Base-by-base conservation (phyloP, 1,140 invertebrate species). In the Penaeus vannamei region DNA sequence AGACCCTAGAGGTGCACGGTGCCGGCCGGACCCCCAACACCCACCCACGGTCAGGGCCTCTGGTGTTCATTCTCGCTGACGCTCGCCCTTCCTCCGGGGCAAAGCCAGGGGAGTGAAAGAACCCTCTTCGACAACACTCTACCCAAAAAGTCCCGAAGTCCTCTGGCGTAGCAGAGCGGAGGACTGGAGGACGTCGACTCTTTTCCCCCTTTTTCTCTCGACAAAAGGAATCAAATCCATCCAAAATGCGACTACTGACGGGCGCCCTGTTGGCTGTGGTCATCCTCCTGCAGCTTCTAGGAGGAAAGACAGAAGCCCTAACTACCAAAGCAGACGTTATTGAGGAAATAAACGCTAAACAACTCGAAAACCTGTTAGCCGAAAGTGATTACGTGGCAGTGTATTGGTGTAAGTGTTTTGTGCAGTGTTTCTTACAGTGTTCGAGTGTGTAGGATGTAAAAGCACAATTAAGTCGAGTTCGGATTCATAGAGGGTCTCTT, bases 361-460 rank as follows among this genome's bases (percentile, higher is more conserved):
- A 97, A 94, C 95, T 98, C 93, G 97, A 98, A 93, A 95, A 96
- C 92, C 94, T 98, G 89, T 95, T 98, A 92, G 95, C 96, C 93
- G 96, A 97, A 91, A 97, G 97, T 95, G 97, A 98, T 94, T 98
- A 96, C 94, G 97, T 98, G 92, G 97, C 97, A 92, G 97, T 98
- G 92, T 98, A 97, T 94, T 98, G 97, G 97, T 98, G 97, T 98
- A 97, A 98, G 97, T 97, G 93, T 85, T 60, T 36, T 69, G 22
- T 29, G 69, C 53, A 53, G 53, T 53, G 53, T 53, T 53, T 12
- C 53, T 88, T 87, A 53, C 12, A 53, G 53, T 53, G 53, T 53
- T 53, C 53, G 53, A 53, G 53, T 53, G 53, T 53, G 53, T 53
- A 53, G 8, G 53, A 53, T 53, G 53, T 53, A 53, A 53, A 53